Conservation (phyloP, 1,140 invertebrate species). For the Macrosteles quadrilineatus region DNA sequence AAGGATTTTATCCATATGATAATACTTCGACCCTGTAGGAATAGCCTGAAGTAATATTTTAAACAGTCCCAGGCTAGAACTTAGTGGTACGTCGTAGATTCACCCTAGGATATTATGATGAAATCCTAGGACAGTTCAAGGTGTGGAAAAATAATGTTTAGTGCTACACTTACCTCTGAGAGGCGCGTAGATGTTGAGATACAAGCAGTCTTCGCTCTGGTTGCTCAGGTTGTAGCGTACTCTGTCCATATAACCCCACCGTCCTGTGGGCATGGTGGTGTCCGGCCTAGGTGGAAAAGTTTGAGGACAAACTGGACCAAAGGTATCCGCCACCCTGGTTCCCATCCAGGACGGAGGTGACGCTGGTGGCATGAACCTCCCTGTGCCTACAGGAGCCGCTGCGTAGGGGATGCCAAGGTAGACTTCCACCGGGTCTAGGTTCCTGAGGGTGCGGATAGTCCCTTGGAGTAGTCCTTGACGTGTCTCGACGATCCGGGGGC, state of each 20-base stretch:
- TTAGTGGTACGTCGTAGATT: too few relatives aligned
- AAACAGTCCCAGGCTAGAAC: too few relatives aligned
- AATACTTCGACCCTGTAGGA: too few relatives aligned
- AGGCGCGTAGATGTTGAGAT: conserved; percentile 94
- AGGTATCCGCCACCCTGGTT: conserved; percentile 72
- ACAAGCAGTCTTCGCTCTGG: conserved; percentile 95
- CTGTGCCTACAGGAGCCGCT: conserved; percentile 69
- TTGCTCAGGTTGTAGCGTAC: conserved; percentile 82
- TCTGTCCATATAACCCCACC: conserved; percentile 81
- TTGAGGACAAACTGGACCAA: conserved; percentile 90
- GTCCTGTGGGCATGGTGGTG: conserved; percentile 89
- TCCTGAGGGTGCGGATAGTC: conserved; percentile 8
- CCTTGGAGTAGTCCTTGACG: not conserved
- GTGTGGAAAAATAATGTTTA: not conserved
- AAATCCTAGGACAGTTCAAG: too few relatives aligned
- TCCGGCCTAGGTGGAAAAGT: conserved; percentile 80
- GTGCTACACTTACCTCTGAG: conserved; percentile 75
- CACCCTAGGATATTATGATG: too few relatives aligned
- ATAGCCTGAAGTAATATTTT: too few relatives aligned
- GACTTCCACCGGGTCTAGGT: conserved; percentile 31
- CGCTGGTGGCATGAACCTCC: conserved; percentile 85
- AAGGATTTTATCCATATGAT: too few relatives aligned
- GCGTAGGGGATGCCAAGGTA: conserved; percentile 90
- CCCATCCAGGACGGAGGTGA: conserved; percentile 89
- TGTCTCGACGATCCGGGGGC: not conserved